Base-by-base conservation (phyloP, 2,888 invertebrate species). In the Charanyca ferruginea region DNA sequence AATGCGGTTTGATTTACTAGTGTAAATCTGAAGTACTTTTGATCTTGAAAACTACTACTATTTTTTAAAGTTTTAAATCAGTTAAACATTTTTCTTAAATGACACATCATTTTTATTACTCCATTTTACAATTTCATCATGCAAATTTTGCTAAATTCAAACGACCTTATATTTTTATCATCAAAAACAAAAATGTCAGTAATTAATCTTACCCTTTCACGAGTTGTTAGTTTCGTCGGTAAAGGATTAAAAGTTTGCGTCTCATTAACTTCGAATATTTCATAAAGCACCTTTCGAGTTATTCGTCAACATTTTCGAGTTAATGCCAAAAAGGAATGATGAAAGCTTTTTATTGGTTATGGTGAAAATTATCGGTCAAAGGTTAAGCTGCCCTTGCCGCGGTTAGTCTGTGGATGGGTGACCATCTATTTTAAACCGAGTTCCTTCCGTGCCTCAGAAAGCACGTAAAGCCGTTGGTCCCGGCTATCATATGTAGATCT, bases 181-280 rank as follows among this genome's bases (percentile, higher is more conserved):
- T 53, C 53, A 58, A 48, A 71, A 87, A 86, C 89, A 89, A 91
- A 94, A 94, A 93, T 90, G 89, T 63, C 87, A 87, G 91, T 87
- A 90, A 95, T 95, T 93, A 94, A 94, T 94, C 94, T 92, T 92
- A 93, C 92, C 94, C 94, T 94, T 95, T 95, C 94, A 94, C 94
- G 94, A 94, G 91, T 88, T 89, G 93, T 94, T 95, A 90, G 87
- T 85, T 77, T 59, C 82, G 71, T 62, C 76, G 80, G 83, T 81
- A 87, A 87, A 89, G 87, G 87, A 89, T 87, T 89, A 83, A 78
- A 87, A 87, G 80, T 91, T 90, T 84, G 79, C 77, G 93, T 85
- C 89, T 93, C 94, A 94, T 94, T 94, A 93, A 88, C 87, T 87
- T 42, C 68, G 84, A 87, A 86, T 85, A 86, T 87, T 71, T 88